Base-by-base conservation (phyloP, 2,888 invertebrate genomes). In the Erebia ligea region DNA sequence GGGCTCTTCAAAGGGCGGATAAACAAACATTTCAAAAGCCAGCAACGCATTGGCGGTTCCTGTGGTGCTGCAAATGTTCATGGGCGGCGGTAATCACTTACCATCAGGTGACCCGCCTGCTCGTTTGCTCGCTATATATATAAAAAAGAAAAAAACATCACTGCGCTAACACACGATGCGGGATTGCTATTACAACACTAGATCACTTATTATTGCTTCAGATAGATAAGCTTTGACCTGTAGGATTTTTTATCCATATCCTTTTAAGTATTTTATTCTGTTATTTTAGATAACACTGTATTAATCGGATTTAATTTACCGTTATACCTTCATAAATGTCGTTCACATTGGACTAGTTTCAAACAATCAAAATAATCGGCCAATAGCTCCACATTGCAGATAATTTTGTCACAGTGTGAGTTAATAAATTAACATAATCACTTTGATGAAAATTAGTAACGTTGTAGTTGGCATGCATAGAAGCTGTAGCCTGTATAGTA, bases 391-490 rank as follows among this genome's bases (percentile, higher is more conserved):
- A 40, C 1, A 42, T 42, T 40, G 40, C 59, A 40, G 59, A 42
- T 59, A 57, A 19, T 42, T 40, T 59, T 42, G 58, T 58, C 58
- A 58, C 15, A 15, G 4, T 25, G 57, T 25, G 34, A 25, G 15
- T 40, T 13, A 11, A 59, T 40, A 19, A 45, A 61, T 61, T 61
- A 19, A 45, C 61, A 42, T 61, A 61, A 61, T 61, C 1, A 15
- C 40, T 59, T 17, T 59, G 25, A 59, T 59, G 59, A 59, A 59
- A 59, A 59, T 59, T 59, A 17, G 40, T 59, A 17, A 59, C 40
- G 40, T 57, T 15, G 25, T 57, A 10, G n/a, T 58, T 58, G 15
- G 54, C 54, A 54, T 50, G 15, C 1, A 50, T 50, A n/a, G 56
- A 34, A 34, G 34, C 34, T 34, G 34, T 34, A 1, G 34, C 34